These are phyloP conservation scores for Nymphicus hollandicus DNA, from an alignment of 2,113 vertebrate genomes.

Conservation along the genomic window DNA sequence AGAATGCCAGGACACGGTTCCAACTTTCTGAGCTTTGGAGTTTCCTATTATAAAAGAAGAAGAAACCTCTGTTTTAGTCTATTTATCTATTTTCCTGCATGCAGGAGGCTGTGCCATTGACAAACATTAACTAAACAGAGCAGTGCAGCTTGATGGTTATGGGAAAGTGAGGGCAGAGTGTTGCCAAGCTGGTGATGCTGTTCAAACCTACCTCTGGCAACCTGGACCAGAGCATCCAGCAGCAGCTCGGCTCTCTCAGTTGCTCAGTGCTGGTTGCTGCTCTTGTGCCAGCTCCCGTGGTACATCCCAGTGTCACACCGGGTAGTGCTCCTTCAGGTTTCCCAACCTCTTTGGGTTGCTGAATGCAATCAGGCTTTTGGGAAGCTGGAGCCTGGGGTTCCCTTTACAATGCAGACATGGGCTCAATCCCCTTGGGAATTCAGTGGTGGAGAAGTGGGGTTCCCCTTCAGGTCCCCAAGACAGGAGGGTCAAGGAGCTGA, in stretches of 20 bases:
- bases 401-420: neutral
- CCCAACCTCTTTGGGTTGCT: rapidly evolving
- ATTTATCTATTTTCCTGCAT: neutral
- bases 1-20: neutral
- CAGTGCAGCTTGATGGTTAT: rapidly evolving
- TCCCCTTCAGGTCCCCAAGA: neutral
- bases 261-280: neutral
- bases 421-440: neutral
- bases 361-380: neutral
- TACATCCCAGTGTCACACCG: neutral
- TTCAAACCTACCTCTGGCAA: neutral
- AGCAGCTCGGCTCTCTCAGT: neutral
- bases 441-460: neutral
- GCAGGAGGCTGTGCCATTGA: neutral
- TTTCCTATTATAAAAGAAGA: neutral
- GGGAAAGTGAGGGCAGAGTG: neutral
- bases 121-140: neutral
- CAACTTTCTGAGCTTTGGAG: conserved; percentile 7
- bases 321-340: neutral
- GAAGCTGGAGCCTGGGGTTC: neutral
- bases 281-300: neutral
- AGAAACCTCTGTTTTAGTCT: neutral
- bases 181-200: neutral
- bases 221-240: neutral
- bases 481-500: neutral